Evolutionary conservation across 2,888 invertebrate species (phyloP), one percentile per base, ranked within the genome.

Genomic region (Erebia aethiops): DNA sequence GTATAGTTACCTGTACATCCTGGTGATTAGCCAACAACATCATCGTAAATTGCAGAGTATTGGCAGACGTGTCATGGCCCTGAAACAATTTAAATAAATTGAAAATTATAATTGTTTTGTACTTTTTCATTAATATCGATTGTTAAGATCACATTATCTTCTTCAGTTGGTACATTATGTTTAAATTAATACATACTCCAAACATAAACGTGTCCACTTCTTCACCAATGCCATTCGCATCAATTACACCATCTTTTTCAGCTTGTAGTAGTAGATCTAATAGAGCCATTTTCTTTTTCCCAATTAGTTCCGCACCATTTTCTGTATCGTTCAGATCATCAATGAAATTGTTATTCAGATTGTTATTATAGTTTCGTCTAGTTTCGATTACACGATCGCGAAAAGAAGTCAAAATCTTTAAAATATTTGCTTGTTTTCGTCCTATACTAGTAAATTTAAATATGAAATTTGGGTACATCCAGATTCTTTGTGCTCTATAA

Each of bases 51-150:
- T 84, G 84, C 52, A 94, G 79, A 9, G 87, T 89, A 74, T 88
- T 84, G 1, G 93, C 87, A 1, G 92, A 91, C 4, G 94, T 94
- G 71, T 94, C 94, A 71, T 94, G 94, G 7, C 94, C 94, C 94
- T 94, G 43, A 69, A 69, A 54, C 62, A 71, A 35, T 16, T 26
- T 13, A 67, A 51, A 26, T 49, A 62, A 57, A 52, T 35, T 57
- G 2, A 56, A 21, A 14, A 35, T 26, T 57, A 26, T n/a, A 52
- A 52, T 16, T n/a, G n/a, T 4, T n/a, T n/a, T n/a, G 14, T 14
- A 13, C n/a, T 8, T 14, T n/a, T 52, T n/a, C 52, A 10, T 54
- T 16, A 18, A 10, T 18, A 1, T 16, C 9, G 7, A 18, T 54
- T 10, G 21, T 21, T 11, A 16, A 58, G 8, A 35, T 14, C 1